Evolutionary conservation across 2,113 vertebrate species (phyloP).

Genomic region (Gambusia affinis): DNA sequence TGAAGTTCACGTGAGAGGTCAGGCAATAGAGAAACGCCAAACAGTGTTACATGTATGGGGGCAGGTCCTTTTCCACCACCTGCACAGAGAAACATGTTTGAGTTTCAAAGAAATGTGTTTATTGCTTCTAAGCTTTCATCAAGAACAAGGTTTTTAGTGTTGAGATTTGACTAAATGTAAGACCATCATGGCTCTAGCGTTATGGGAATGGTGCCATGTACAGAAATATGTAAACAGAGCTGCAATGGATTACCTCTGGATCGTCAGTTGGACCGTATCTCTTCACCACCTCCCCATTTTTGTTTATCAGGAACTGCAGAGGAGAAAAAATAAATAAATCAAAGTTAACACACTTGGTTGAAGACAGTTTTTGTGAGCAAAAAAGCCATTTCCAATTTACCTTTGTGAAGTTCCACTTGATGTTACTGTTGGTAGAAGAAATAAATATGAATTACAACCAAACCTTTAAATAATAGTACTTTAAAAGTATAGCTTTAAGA

Average conservation of each 20-base stretch:
- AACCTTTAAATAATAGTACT: not conserved
- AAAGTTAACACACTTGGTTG: not conserved
- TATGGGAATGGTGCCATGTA: not conserved
- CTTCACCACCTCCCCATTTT: slow-evolving; percentile 90
- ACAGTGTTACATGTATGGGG: slow-evolving; percentile 81
- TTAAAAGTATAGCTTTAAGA: too few relatives aligned
- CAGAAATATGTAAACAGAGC: slow-evolving; percentile 2
- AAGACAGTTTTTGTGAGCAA: not conserved
- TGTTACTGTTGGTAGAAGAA: slow-evolving; percentile 79
- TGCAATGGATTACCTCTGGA: slow-evolving; percentile 82
- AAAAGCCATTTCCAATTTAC: slow-evolving; percentile 67
- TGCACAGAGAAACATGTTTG: slow-evolving; percentile 55
- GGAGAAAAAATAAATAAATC: not conserved
- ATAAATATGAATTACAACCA: not conserved
- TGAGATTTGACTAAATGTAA: not conserved
- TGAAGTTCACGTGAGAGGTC: slow-evolving; percentile 38
- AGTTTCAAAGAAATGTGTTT: not conserved
- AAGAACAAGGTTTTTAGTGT: not conserved
- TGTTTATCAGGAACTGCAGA: slow-evolving; percentile 91
- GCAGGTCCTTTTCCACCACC: slow-evolving; percentile 92
- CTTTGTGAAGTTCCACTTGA: slow-evolving; percentile 99
- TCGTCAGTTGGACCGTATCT: slow-evolving; percentile 92
- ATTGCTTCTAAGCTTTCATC: not conserved
- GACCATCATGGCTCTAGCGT: too few relatives aligned
- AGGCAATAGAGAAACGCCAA: not conserved